Percentiles rank a stretch among this genome's conserved stretches.
These are phyloP conservation scores for Puntigrus tetrazona DNA, from an alignment of 2,113 vertebrate genomes.

Conservation along the genomic window DNA sequence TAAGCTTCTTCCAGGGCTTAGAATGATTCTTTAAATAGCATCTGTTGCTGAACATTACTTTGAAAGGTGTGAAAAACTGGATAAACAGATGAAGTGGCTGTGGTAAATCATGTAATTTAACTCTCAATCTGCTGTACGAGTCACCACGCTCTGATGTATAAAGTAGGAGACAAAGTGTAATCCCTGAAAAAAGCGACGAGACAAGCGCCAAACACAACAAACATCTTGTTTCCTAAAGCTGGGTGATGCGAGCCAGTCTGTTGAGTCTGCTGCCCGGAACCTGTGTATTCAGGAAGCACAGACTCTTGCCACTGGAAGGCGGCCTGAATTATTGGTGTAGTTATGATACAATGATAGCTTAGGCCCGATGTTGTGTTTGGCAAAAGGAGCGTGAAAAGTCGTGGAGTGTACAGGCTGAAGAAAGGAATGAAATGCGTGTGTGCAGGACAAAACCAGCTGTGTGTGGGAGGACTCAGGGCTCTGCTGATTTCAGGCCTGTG, in stretches of 20 bases:
- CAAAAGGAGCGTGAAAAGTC: slow-evolving; percentile 4
- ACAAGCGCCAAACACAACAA: slow-evolving; percentile 63
- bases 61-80: background rate
- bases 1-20: background rate
- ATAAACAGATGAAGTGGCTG: slow-evolving; percentile 59
- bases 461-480: slow-evolving; percentile 86
- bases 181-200: slow-evolving; percentile 63
- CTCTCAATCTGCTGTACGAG: slow-evolving; percentile 69
- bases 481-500: slow-evolving; percentile 93
- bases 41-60: background rate
- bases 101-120: slow-evolving; percentile 68
- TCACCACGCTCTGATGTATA: too few species aligned
- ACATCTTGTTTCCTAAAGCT: slow-evolving; percentile 73
- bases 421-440: slow-evolving; percentile 84
- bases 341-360: slow-evolving; percentile 97
- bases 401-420: slow-evolving; percentile 56
- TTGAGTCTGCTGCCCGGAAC: slow-evolving; percentile 74
- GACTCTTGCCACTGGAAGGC: slow-evolving; percentile 85
- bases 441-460: slow-evolving; percentile 96
- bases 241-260: slow-evolving; percentile 73
- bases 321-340: slow-evolving; percentile 98
- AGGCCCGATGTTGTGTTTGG: slow-evolving; percentile 74
- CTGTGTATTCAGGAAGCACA: slow-evolving; percentile 85
- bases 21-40: background rate
- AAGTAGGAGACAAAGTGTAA: too few species aligned